These are phyloP conservation scores for Poecile atricapillus DNA, from an alignment of 2,113 vertebrate genomes.

Conservation along the genomic window DNA sequence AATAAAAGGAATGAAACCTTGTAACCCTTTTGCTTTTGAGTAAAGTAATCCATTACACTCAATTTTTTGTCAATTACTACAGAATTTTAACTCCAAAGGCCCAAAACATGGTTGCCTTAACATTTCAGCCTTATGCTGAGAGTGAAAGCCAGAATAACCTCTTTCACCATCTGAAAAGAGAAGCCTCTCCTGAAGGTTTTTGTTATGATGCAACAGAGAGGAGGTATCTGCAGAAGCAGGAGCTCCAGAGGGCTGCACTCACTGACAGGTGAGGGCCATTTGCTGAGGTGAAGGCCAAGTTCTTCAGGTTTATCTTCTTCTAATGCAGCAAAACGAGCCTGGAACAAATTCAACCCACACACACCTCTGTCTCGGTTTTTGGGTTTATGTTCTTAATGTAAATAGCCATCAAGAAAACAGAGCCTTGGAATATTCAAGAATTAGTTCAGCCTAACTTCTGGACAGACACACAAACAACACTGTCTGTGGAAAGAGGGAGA, in stretches of 20 bases:
- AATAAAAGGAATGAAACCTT: neutral
- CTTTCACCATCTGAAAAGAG: neutral
- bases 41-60: neutral
- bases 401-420: neutral
- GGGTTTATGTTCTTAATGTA: neutral
- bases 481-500: neutral
- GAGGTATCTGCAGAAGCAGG: neutral
- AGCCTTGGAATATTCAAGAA: neutral
- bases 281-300: neutral
- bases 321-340: neutral
- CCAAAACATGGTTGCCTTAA: neutral
- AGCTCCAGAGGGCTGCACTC: neutral
- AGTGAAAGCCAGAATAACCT: neutral
- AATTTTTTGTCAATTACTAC: neutral
- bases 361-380: neutral
- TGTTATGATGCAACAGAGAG: neutral
- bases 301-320: neutral
- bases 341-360: neutral
- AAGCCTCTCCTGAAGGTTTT: neutral
- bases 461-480: accelerated
- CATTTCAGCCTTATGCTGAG: neutral
- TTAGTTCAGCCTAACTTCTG: neutral
- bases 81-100: neutral
- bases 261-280: neutral
- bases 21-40: neutral